phyloP scores from a whole-genome alignment of 2,113 vertebrate genomes.

The Lagopus muta region DNA sequence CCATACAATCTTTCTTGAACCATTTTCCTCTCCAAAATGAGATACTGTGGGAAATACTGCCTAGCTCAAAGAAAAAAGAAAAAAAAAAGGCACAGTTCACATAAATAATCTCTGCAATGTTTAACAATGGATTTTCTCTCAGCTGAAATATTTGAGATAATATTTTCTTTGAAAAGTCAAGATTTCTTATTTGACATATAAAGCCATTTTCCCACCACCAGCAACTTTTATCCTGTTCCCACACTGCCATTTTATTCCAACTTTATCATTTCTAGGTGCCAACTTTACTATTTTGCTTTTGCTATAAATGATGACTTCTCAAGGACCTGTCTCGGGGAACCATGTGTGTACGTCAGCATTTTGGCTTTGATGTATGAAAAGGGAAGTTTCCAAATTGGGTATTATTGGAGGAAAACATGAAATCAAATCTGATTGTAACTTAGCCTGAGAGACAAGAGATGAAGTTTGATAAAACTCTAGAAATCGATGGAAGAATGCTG shows the following conservation, averaged over 20 bases:
- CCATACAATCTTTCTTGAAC: neutral
- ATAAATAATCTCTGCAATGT: neutral
- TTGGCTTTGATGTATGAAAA: neutral
- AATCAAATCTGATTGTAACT: neutral
- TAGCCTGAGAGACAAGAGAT: neutral
- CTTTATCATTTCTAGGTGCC: neutral
- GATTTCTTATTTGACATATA: constrained; percentile 14
- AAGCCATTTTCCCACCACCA: neutral
- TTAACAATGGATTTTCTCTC: neutral
- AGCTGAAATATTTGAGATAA: constrained; percentile 18
- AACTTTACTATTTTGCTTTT: neutral
- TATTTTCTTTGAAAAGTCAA: neutral
- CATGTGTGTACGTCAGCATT: neutral
- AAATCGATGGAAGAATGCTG: neutral
- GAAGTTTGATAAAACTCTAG: neutral
- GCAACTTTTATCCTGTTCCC: neutral
- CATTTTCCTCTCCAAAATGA: neutral
- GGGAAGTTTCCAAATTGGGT: neutral
- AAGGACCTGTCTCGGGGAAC: neutral
- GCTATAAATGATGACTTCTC: neutral
- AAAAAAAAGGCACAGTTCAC: neutral
- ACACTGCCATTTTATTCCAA: neutral
- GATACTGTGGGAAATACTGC: neutral
- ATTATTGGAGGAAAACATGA: neutral
- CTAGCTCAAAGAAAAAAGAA: neutral